Percentiles rank a stretch among this genome's conserved stretches.
Conservation (phyloP, 2,888 invertebrate genomes). For the Candidula unifasciata region DNA sequence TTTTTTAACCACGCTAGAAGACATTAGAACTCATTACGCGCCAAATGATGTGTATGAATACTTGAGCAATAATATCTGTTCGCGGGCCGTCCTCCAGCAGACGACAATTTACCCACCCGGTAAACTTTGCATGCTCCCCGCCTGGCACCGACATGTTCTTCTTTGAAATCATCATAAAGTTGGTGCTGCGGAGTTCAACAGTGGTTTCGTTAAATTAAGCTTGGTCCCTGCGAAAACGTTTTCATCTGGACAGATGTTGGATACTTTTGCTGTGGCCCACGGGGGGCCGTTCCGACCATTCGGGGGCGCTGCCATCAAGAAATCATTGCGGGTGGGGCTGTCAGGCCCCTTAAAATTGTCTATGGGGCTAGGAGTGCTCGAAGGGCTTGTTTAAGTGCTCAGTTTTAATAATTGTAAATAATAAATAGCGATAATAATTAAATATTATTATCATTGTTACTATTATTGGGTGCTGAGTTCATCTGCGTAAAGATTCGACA, state of each 20-base stretch:
- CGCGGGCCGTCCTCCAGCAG: not conserved
- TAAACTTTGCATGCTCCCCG: not conserved
- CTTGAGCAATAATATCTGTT: conserved; percentile 4
- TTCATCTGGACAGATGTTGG: not conserved
- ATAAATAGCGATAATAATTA: no score
- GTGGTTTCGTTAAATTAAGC: conserved; percentile 4
- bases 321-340: no score
- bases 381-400: no score
- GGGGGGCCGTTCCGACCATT: not conserved
- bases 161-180: conserved; percentile 2
- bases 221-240: not conserved
- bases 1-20: conserved; percentile 41
- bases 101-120: conserved; percentile 20
- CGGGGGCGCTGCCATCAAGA: no score
- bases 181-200: not conserved
- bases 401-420: no score
- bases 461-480: no score
- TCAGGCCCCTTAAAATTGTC: no score
- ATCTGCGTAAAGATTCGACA: no score
- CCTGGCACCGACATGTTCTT: not conserved
- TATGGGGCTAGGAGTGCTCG: no score
- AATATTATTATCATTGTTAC: no score
- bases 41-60: conserved; percentile 42
- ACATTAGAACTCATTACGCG: conserved; percentile 36
- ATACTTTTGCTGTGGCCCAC: not conserved